Evolutionary conservation across 1,140 invertebrate species (phyloP).

Genomic region (Conus ventricosus): DNA sequence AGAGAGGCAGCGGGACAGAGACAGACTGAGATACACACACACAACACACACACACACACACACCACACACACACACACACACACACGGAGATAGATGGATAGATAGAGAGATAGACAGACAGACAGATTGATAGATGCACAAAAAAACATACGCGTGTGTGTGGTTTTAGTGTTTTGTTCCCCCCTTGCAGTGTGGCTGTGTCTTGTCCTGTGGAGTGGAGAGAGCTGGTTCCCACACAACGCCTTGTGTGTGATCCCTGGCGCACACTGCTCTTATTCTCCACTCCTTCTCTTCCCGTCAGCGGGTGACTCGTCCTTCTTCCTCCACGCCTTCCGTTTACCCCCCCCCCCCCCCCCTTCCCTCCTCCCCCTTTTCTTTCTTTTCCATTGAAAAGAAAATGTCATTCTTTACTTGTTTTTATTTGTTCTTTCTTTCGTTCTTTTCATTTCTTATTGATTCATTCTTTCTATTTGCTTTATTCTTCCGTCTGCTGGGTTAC

Average conservation of each 20-base stretch:
- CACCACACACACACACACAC: slow-evolving; percentile 11
- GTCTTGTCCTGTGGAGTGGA: no score
- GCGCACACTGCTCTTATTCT: no score
- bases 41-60: no score
- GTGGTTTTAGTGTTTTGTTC: neutral
- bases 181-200: no score
- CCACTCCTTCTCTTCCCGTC: no score
- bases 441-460: neutral
- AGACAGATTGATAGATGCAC: neutral
- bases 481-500: neutral
- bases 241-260: no score
- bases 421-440: slow-evolving; percentile 3
- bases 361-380: slow-evolving; percentile 28
- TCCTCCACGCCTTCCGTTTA: neutral
- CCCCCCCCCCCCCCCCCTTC: slow-evolving; percentile 5
- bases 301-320: neutral
- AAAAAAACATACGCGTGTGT: neutral
- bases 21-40: neutral
- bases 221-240: no score
- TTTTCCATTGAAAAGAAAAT: neutral
- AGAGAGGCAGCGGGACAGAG: no score
- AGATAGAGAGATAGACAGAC: neutral
- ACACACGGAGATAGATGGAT: neutral
- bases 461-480: neutral
- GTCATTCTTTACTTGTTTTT: slow-evolving; percentile 14